Evolutionary conservation across 2,888 invertebrate genomes (phyloP).

Genomic region (Trisateles emortualis): DNA sequence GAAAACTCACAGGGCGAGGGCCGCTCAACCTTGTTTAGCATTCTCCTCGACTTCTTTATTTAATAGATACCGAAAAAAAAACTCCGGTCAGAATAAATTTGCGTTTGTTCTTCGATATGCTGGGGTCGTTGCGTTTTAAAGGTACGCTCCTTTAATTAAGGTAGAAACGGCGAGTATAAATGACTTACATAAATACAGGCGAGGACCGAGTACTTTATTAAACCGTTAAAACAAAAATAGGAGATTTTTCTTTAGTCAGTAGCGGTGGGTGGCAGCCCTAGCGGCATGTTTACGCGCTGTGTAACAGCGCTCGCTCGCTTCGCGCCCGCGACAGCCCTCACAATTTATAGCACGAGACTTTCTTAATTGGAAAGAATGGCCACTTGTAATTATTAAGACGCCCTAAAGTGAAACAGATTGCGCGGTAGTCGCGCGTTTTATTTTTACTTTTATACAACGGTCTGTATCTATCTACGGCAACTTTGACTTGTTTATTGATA

Average conservation of each 20-base stretch:
- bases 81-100: conserved; percentile 83
- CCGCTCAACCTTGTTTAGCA: conserved; percentile 86
- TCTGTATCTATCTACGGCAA: conserved; percentile 43
- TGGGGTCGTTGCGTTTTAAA: conserved; percentile 72
- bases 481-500: conserved; percentile 56
- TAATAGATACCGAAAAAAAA: conserved; percentile 84
- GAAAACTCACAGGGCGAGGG: conserved; percentile 85
- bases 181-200: conserved; percentile 70
- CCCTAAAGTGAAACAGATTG: conserved; percentile 87
- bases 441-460: conserved; percentile 62
- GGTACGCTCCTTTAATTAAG: conserved; percentile 79
- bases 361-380: conserved; percentile 87
- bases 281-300: conserved; percentile 77
- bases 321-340: conserved; percentile 77
- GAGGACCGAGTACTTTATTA: conserved; percentile 74
- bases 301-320: conserved; percentile 68
- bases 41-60: conserved; percentile 86
- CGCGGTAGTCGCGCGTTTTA: conserved; percentile 75
- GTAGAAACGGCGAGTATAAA: conserved; percentile 71
- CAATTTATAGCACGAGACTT: conserved; percentile 85
- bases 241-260: conserved; percentile 45
- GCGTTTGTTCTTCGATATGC: conserved; percentile 80
- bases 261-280: conserved; percentile 67
- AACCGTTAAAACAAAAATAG: conserved; percentile 71
- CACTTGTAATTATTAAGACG: conserved; percentile 87